Conservation (phyloP, 2,113 vertebrate genomes). For the Chionodraco myersi region DNA sequence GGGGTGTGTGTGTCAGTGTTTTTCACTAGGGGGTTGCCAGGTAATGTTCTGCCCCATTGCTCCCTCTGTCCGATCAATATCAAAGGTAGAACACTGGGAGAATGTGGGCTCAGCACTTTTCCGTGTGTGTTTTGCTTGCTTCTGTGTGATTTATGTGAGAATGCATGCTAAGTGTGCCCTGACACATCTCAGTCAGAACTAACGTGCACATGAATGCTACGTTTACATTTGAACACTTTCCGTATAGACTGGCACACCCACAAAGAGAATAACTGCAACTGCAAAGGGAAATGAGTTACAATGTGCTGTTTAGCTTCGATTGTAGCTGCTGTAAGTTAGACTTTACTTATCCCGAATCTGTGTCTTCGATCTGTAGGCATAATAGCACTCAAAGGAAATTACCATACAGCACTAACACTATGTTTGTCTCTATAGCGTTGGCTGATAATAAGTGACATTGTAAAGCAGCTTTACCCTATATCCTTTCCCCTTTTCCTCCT, state of each 20-base stretch:
- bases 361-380: conserved; percentile 34
- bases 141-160: background rate
- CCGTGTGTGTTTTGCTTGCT: conserved; percentile 23
- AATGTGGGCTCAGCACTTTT: conserved; percentile 61
- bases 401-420: conserved; percentile 32
- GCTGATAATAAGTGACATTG: conserved; percentile 44
- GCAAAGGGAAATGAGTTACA: conserved; percentile 46
- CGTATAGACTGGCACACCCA: conserved; percentile 4
- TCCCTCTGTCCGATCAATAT: conserved; percentile 74
- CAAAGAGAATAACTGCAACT: conserved; percentile 12
- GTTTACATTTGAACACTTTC: conserved; percentile 24
- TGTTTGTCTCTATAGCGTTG: conserved; percentile 33
- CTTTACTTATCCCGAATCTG: conserved; percentile 33
- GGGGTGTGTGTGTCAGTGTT: background rate
- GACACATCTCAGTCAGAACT: conserved; percentile 40
- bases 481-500: conserved; percentile 41
- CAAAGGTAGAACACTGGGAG: conserved; percentile 66
- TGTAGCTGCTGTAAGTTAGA: conserved; percentile 45
- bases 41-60: conserved; percentile 71
- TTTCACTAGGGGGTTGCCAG: conserved; percentile 30
- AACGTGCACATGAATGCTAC: conserved; percentile 9
- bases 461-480: conserved; percentile 49
- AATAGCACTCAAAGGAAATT: conserved; percentile 57
- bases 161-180: background rate
- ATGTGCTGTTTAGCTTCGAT: conserved; percentile 33